Base-by-base conservation (phyloP, 2,888 invertebrate species). In the Caradrina clavipalpis region DNA sequence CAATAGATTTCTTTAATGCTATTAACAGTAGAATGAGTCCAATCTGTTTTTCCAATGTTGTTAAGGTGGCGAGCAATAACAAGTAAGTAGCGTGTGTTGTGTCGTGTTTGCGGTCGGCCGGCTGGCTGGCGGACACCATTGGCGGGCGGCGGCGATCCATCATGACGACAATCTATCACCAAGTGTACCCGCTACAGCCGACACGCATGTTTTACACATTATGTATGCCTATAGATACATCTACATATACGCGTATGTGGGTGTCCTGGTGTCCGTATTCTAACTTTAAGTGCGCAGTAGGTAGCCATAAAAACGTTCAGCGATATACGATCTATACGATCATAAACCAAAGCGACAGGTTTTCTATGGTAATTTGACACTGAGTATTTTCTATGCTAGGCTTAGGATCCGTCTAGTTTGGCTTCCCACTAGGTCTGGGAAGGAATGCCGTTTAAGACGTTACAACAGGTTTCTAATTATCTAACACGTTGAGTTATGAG, bases 161-260 rank as follows among this genome's bases (percentile, higher is more conserved):
- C 93, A 93, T 88, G 88, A 84, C 87, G 86, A 86, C 92, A 88
- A 93, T 92, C 92, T 91, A 92, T 93, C 92, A 92, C 88, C 82
- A 82, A 81, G 85, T 83, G 85, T 76, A 68, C 70, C 59, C 60
- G 64, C 67, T 60, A 77, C 70, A 73, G 69, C 72, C 69, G 82
- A 85, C 85, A 83, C 84, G 81, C 86, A 76, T 81, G 83, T 85
- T 84, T 80, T 82, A 86, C 80, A 75, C 78, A 66, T 67, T 67
- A 73, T 72, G 47, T 67, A 72, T 64, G 62, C 54, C 35, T 71
- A 69, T 42, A 42, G 39, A 61, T 19, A 75, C 50, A 81, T 70
- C 50, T 74, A 73, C 59, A 71, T 76, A 60, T 64, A 47, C 26
- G 54, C 21, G 57, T 49, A 67, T 80, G 77, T 80, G 57, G 83